phyloP scores from a whole-genome alignment of 2,113 vertebrate species.

The Pogonocichla stellata region DNA sequence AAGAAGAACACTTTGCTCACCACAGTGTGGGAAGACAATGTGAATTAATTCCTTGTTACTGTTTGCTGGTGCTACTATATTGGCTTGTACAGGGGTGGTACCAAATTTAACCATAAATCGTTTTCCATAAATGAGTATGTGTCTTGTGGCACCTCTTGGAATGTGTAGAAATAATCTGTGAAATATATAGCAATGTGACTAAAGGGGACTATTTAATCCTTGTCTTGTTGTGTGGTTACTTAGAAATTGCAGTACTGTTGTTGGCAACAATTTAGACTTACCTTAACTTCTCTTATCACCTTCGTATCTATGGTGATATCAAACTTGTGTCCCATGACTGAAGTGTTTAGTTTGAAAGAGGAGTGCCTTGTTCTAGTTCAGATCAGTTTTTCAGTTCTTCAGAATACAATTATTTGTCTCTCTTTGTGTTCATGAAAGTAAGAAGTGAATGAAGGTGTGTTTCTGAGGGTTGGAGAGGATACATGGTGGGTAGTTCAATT shows the following conservation, averaged over 20 bases:
- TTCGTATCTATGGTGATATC: slow-evolving; percentile 3
- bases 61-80: background rate
- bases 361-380: slow-evolving; percentile 10
- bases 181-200: background rate
- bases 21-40: background rate
- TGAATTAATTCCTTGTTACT: slow-evolving; percentile 12
- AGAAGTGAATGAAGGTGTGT: background rate
- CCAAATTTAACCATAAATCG: background rate
- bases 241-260: background rate
- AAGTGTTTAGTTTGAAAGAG: slow-evolving; percentile 17
- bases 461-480: background rate
- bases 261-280: background rate
- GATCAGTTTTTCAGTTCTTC: background rate
- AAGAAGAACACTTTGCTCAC: background rate
- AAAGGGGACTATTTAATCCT: background rate
- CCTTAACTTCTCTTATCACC: background rate
- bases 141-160: background rate
- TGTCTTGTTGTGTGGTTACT: background rate
- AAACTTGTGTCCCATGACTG: slow-evolving; percentile 10
- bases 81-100: background rate
- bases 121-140: background rate
- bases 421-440: background rate
- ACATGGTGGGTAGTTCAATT: background rate
- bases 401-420: background rate
- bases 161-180: background rate